Conservation (phyloP, 1,140 invertebrate species). For the Drosophila simulans region DNA sequence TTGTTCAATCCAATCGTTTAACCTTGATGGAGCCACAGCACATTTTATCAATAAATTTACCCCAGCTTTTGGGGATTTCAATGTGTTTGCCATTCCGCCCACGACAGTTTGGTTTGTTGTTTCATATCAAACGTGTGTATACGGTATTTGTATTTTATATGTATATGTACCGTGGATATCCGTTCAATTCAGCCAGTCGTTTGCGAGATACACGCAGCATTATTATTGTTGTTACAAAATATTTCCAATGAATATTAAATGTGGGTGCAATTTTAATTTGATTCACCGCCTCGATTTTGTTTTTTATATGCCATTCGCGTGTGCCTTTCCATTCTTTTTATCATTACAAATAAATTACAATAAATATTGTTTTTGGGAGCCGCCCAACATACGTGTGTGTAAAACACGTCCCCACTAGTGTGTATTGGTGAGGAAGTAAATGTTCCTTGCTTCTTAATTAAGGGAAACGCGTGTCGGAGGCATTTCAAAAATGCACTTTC, state of each 20-base stretch:
- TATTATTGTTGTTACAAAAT: slow-evolving; percentile 76
- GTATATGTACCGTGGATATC: slow-evolving; percentile 22
- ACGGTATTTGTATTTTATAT: slow-evolving; percentile 40
- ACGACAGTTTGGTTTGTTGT: slow-evolving; percentile 48
- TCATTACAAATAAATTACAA: slow-evolving; percentile 64
- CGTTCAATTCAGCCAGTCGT: slow-evolving; percentile 28
- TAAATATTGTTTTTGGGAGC: slow-evolving; percentile 64
- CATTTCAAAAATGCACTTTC: not conserved
- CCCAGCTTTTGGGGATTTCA: slow-evolving; percentile 17
- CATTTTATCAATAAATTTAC: slow-evolving; percentile 33
- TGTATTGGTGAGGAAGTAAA: not conserved
- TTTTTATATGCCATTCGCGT: slow-evolving; percentile 24
- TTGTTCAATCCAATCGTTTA: slow-evolving; percentile 33
- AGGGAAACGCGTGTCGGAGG: not conserved
- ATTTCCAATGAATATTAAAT: slow-evolving; percentile 79
- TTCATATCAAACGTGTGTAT: slow-evolving; percentile 34
- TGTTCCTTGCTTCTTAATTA: slow-evolving; percentile 19
- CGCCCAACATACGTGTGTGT: not conserved
- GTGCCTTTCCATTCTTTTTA: slow-evolving; percentile 43
- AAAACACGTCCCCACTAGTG: not conserved
- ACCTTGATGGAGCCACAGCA: slow-evolving; percentile 15
- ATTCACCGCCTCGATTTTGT: slow-evolving; percentile 31
- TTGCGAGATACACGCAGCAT: slow-evolving; percentile 40
- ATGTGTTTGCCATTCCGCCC: slow-evolving; percentile 38
- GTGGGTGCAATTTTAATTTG: slow-evolving; percentile 62